These are phyloP conservation scores for Platalea minor DNA, from an alignment of 2,797 vertebrate species.

Conservation along the genomic window DNA sequence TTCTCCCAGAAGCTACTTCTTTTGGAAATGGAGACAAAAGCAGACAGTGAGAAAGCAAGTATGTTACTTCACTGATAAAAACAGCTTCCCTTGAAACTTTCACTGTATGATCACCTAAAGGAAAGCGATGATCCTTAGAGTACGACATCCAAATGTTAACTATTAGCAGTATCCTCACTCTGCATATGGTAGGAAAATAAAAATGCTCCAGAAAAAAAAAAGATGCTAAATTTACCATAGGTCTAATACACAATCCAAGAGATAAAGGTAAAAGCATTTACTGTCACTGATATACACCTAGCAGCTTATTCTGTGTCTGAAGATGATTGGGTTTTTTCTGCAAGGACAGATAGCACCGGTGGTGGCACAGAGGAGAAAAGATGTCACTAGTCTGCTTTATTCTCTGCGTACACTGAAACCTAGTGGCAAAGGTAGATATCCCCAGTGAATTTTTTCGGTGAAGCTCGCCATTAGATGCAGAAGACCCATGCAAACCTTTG, in stretches of 20 bases:
- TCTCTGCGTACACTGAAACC: neutral
- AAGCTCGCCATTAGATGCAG: neutral
- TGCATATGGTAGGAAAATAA: neutral
- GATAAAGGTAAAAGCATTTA: neutral
- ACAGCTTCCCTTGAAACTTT: neutral
- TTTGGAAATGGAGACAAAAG: neutral
- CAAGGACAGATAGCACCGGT: neutral
- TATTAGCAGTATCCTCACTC: neutral
- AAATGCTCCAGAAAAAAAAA: neutral
- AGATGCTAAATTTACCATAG: neutral
- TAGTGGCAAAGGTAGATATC: neutral
- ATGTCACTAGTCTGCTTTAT: neutral
- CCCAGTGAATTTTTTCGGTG: neutral
- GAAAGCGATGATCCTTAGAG: neutral
- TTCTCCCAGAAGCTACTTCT: neutral
- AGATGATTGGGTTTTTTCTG: rapidly evolving
- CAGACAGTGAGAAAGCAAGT: neutral
- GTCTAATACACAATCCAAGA: neutral
- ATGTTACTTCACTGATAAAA: neutral
- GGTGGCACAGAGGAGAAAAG: neutral
- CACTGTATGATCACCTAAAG: neutral
- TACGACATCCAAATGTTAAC: neutral
- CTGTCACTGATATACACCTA: neutral
- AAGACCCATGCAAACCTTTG: neutral
- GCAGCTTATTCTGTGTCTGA: neutral